These are phyloP conservation scores for Physocephala rufipes DNA, from an alignment of 2,888 invertebrate species.

Conservation along the genomic window DNA sequence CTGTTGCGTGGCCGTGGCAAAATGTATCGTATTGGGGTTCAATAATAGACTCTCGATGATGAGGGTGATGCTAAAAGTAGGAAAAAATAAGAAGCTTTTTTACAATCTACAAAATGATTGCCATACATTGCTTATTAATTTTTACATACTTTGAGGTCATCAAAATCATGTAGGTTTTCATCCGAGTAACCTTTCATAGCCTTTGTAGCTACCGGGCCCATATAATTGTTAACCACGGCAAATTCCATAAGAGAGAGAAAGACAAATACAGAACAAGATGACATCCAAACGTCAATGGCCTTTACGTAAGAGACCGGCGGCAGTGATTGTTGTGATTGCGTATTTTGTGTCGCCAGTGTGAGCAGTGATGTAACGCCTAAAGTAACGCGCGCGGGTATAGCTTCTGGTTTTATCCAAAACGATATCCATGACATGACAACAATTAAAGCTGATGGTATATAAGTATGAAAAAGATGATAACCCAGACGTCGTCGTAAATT, in stretches of 20 bases:
- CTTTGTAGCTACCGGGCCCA: constrained; percentile 86
- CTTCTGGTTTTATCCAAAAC: constrained; percentile 95
- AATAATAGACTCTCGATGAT: constrained; percentile 71
- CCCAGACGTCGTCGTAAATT: constrained; percentile 84
- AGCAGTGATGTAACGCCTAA: constrained; percentile 87
- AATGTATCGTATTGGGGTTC: constrained; percentile 85
- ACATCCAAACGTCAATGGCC: constrained; percentile 94
- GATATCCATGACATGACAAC: constrained; percentile 97
- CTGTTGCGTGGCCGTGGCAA: constrained; percentile 81
- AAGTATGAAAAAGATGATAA: constrained; percentile 91
- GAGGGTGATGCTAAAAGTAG: constrained; percentile 20
- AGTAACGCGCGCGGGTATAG: constrained; percentile 89
- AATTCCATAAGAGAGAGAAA: constrained; percentile 90
- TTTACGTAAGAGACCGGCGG: constrained; percentile 93
- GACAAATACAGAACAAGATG: constrained; percentile 90
- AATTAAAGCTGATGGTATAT: constrained; percentile 89
- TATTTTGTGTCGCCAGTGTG: constrained; percentile 90
- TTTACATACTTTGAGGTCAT: constrained; percentile 76
- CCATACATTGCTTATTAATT: too few species aligned
- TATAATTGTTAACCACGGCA: constrained; percentile 88
- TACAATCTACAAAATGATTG: too few species aligned
- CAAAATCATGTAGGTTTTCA: constrained; percentile 79
- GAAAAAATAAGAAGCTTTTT: too few species aligned
- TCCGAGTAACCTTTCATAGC: constrained; percentile 91
- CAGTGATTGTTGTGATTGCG: constrained; percentile 87